Evolutionary conservation across 2,113 vertebrate genomes (phyloP).

Genomic region (Oreocharis arfaki): DNA sequence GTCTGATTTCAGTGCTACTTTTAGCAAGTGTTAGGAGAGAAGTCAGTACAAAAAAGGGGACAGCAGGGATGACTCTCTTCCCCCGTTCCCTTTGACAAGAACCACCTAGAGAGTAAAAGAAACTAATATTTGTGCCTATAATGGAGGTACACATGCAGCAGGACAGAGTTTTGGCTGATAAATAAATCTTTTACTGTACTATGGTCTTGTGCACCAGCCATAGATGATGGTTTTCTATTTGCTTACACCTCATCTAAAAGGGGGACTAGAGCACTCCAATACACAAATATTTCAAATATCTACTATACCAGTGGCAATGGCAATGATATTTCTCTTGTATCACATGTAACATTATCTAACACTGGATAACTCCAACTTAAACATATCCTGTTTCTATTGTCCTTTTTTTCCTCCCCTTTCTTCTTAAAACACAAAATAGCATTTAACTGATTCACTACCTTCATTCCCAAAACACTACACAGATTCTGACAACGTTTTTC

Average conservation of each 20-base stretch:
- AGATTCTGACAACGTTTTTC: background rate
- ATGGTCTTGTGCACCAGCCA: background rate
- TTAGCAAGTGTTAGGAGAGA: background rate
- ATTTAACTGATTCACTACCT: background rate
- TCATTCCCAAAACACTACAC: background rate
- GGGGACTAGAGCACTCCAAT: background rate
- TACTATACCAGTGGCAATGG: background rate
- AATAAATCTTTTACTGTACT: background rate
- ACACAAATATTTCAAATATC: background rate
- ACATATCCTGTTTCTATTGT: background rate
- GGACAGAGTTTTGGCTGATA: background rate
- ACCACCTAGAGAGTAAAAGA: background rate
- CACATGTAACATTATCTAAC: background rate
- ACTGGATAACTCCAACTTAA: background rate
- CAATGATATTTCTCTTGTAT: background rate
- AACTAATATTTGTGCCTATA: background rate
- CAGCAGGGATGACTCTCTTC: background rate
- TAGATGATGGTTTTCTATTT: background rate
- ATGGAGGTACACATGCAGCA: background rate
- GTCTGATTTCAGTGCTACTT: background rate
- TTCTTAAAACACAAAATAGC: background rate
- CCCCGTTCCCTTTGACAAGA: background rate
- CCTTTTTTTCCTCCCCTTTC: rapidly evolving
- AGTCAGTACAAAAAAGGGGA: background rate
- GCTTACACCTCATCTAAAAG: background rate